Percentiles rank a stretch among this genome's conserved stretches.
phyloP scores from a whole-genome alignment of 2,113 vertebrate genomes.

The Podarcis cretensis region DNA sequence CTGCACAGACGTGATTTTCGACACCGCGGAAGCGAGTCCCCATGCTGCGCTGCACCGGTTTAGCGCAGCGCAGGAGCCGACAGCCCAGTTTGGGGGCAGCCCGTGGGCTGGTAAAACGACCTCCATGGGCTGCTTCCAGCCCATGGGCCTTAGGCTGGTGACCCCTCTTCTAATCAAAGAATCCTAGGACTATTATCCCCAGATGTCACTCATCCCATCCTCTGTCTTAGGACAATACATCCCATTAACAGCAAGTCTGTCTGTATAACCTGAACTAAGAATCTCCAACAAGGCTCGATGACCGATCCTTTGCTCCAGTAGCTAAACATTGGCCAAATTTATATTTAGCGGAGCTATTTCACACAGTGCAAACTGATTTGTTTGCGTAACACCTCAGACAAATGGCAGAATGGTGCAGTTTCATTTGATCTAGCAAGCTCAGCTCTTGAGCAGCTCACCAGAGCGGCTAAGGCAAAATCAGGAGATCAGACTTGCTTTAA shows the following conservation, averaged over 20 bases:
- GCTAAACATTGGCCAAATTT: neutral
- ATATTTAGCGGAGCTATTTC: neutral
- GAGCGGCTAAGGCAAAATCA: neutral
- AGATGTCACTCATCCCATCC: neutral
- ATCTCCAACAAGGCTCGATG: neutral
- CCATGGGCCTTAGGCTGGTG: too few species aligned
- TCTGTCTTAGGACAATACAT: neutral
- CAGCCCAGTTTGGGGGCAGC: too few species aligned
- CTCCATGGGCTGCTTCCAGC: accelerated
- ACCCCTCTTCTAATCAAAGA: neutral
- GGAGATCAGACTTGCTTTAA: neutral
- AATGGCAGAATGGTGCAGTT: neutral
- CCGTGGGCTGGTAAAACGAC: too few species aligned
- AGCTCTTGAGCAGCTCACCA: neutral
- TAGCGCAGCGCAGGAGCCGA: accelerated
- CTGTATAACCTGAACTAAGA: neutral
- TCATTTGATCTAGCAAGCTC: neutral
- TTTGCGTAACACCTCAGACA: neutral
- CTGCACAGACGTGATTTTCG: too few species aligned
- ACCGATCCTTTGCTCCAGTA: neutral
- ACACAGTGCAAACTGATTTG: neutral
- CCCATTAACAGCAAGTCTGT: neutral
- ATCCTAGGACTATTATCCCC: neutral
- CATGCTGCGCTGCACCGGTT: accelerated
- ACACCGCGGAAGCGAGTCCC: too few species aligned